phyloP scores from a whole-genome alignment of 2,113 vertebrate genomes.

The Ramphastos sulfuratus region DNA sequence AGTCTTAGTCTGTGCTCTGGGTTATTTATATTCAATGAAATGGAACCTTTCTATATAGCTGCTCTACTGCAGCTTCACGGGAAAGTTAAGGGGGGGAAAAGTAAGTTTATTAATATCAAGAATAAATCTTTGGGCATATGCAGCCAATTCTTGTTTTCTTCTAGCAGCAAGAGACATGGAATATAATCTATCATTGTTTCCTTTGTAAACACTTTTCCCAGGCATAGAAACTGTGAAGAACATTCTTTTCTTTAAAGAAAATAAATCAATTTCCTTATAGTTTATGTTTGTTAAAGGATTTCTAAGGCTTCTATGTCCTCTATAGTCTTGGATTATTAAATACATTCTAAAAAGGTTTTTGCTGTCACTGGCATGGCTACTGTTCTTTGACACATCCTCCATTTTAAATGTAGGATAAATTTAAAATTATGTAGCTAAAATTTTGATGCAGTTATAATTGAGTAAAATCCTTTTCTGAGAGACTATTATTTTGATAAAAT shows the following conservation, averaged over 20 bases:
- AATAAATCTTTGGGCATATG: not conserved
- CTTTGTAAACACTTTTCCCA: not conserved
- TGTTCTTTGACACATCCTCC: not conserved
- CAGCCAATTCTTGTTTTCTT: not conserved
- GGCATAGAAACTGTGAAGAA: not conserved
- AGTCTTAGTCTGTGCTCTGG: not conserved
- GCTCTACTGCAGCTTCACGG: not conserved
- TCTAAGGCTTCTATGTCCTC: not conserved
- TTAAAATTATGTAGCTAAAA: not conserved
- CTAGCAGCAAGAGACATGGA: not conserved
- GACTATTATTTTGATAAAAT: not conserved
- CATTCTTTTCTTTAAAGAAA: not conserved
- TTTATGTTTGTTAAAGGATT: not conserved
- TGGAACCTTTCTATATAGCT: not conserved
- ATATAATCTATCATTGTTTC: not conserved
- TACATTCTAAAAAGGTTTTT: not conserved
- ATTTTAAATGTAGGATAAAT: not conserved
- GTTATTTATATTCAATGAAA: not conserved
- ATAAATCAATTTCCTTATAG: not conserved
- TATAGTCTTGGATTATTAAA: not conserved
- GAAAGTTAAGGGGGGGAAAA: not conserved
- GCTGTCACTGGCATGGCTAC: not conserved
- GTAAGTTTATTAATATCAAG: not conserved
- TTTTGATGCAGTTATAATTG: not conserved
- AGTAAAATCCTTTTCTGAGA: not conserved